Percentiles rank a stretch among this genome's conserved stretches.
These are phyloP conservation scores for Bilobella aurantiaca DNA, from an alignment of 1,140 invertebrate species.

Conservation along the genomic window DNA sequence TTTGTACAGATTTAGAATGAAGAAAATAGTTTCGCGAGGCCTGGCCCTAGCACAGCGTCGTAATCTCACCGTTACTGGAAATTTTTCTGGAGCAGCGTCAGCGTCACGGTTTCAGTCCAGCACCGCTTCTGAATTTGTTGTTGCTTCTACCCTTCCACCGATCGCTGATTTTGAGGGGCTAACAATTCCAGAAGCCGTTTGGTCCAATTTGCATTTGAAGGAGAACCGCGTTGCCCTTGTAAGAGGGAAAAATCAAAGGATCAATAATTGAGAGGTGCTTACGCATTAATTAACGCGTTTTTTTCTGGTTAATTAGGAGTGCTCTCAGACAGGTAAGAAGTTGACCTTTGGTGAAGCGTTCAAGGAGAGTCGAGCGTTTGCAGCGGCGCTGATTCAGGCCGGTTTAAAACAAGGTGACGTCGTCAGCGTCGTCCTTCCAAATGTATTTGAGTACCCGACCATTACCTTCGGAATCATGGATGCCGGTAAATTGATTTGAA, in stretches of 20 bases:
- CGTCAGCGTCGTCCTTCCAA: slow-evolving; percentile 15
- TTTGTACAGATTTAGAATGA: too few species aligned
- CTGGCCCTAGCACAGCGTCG: too few species aligned
- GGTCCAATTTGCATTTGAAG: slow-evolving; percentile 13
- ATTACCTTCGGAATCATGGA: not conserved
- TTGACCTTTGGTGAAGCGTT: slow-evolving; percentile 22
- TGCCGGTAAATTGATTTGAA: slow-evolving; percentile 7
- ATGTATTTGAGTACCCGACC: not conserved
- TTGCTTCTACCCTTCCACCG: not conserved
- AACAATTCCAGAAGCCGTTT: slow-evolving; percentile 24
- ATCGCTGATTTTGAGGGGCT: not conserved
- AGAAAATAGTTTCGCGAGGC: too few species aligned
- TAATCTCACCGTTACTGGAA: too few species aligned
- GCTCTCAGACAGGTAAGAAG: slow-evolving; percentile 16
- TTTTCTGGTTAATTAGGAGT: slow-evolving; percentile 17
- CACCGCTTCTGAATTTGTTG: not conserved
- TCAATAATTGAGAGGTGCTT: not conserved
- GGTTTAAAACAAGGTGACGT: slow-evolving; percentile 22
- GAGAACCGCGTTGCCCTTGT: slow-evolving; percentile 17
- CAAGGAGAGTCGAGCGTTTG: slow-evolving; percentile 24
- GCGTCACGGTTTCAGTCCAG: too few species aligned
- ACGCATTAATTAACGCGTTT: not conserved
- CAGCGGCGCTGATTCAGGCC: slow-evolving; percentile 15
- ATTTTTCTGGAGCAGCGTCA: too few species aligned
- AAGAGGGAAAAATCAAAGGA: slow-evolving; percentile 6